These are phyloP conservation scores for Molossus alvarezi DNA, from an alignment of 2,797 vertebrate genomes.

Conservation along the genomic window DNA sequence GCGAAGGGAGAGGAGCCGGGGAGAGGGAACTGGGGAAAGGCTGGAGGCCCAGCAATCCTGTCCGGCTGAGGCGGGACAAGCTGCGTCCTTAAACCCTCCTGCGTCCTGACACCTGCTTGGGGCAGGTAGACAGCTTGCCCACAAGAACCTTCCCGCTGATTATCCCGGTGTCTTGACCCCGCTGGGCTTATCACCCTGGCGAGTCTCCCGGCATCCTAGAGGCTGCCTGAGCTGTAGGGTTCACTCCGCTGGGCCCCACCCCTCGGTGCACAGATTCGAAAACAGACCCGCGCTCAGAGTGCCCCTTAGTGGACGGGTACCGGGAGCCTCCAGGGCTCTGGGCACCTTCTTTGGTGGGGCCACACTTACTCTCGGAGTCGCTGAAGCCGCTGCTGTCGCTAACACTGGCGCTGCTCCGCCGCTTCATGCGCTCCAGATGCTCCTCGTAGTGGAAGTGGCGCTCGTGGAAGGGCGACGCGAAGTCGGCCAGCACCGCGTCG, in stretches of 20 bases:
- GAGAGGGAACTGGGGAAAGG: neutral
- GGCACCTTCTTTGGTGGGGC: rapidly evolving
- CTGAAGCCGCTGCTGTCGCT: slow-evolving; percentile 96
- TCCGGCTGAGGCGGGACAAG: neutral
- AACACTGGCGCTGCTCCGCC: slow-evolving; percentile 96
- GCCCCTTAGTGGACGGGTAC: rapidly evolving
- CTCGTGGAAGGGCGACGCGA: slow-evolving; percentile 95
- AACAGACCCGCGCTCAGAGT: neutral
- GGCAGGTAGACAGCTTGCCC: neutral
- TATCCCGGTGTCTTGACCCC: rapidly evolving
- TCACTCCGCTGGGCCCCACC: neutral
- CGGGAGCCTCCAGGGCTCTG: rapidly evolving
- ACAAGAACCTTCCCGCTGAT: rapidly evolving
- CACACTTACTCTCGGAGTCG: slow-evolving; percentile 95
- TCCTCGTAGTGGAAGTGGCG: slow-evolving; percentile 96
- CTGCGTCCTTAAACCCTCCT: neutral
- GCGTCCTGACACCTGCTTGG: neutral
- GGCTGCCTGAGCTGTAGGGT: neutral
- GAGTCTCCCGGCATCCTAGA: neutral
- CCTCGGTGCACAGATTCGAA: neutral
- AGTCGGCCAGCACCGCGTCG: slow-evolving; percentile 97
- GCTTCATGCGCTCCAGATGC: slow-evolving; percentile 96
- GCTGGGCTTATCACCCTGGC: too few relatives aligned
- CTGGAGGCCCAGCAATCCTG: neutral
- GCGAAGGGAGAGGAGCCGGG: neutral